phyloP scores from a whole-genome alignment of 2,888 invertebrate genomes.

The Acrocera orbiculus region DNA sequence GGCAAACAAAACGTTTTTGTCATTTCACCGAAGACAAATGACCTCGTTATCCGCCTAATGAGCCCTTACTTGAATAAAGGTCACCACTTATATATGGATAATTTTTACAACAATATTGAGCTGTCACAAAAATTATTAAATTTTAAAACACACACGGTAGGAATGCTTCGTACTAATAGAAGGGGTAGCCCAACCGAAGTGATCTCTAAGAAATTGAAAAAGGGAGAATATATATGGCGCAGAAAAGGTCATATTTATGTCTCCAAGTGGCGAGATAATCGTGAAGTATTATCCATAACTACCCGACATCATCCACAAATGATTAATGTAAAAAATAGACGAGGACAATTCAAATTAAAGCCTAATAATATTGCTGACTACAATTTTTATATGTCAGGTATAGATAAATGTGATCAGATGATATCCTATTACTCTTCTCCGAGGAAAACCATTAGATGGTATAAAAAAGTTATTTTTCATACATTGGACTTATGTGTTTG shows the following conservation, averaged over 20 bases:
- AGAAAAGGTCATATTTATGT: too few relatives aligned
- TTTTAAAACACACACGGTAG: too few relatives aligned
- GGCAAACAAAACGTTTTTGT: slow-evolving; percentile 2
- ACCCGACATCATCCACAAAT: background rate
- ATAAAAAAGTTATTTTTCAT: slow-evolving; percentile 2
- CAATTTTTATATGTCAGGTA: too few relatives aligned
- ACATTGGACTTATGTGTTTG: background rate
- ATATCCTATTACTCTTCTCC: background rate
- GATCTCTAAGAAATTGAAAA: slow-evolving; percentile 2
- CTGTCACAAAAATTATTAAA: too few relatives aligned
- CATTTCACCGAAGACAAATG: slow-evolving; percentile 3
- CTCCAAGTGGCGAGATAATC: slow-evolving; percentile 5
- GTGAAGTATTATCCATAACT: slow-evolving; percentile 5
- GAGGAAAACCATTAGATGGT: slow-evolving; percentile 2
- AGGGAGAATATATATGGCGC: too few relatives aligned
- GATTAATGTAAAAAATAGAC: too few relatives aligned
- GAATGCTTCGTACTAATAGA: slow-evolving; percentile 3
- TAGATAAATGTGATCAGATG: too few relatives aligned
- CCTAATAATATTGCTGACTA: too few relatives aligned
- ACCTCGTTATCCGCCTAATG: too few relatives aligned
- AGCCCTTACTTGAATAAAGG: slow-evolving; percentile 8
- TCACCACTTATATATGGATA: too few relatives aligned
- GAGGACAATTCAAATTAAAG: too few relatives aligned
- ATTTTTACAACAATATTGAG: too few relatives aligned
- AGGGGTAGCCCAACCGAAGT: slow-evolving; percentile 3